Evolutionary conservation across 2,797 vertebrate genomes (phyloP), one percentile per base, ranked within the genome.

Genomic region (Gymnoscopelus braueri): DNA sequence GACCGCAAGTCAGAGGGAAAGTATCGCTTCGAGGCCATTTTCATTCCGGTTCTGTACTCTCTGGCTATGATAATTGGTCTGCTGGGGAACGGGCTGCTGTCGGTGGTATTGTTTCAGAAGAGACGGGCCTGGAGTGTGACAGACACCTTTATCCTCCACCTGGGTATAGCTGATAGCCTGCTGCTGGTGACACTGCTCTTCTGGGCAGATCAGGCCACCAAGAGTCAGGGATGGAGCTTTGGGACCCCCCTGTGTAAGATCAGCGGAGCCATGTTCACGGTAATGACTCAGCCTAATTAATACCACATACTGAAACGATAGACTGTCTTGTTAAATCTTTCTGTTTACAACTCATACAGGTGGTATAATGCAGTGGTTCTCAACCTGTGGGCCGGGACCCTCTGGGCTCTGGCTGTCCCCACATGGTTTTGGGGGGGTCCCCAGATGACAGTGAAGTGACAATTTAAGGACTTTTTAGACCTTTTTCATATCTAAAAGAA

Each of bases 151-250:
- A 69, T 96, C 65, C 76, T 96, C 19, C 84, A 96, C 72, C 73
- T 95, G 78, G 84, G 89, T 0, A 0, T 94, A 0, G 82, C 90
- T 0, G 95, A 98, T 2, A 0, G 87, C 8, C 84, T 96, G 12
- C 89, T 98, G 57, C 89, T 97, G 65, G 0, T 92, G 0, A 96
- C 93, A 0, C 80, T 96, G 55, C 95, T 95, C 0, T 67, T 96
- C 66, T 94, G 94, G 95, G 92, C 93, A 0, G 87, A 78, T 2
- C 91, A 95, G 8, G 88, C 85, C 0, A 61, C 71, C 1, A 12
- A 60, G 0, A 1, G 0, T 0, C 39, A 53, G 12, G 89, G 84
- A 24, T 95, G 91, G 95, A 70, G 72, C 66, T 90, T 93, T 0
- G 79, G 84, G 0, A 67, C 44, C 0, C 58, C 19, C 15, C 65